Base-by-base conservation (phyloP, 1,140 invertebrate species). In the Papilio xuthus region DNA sequence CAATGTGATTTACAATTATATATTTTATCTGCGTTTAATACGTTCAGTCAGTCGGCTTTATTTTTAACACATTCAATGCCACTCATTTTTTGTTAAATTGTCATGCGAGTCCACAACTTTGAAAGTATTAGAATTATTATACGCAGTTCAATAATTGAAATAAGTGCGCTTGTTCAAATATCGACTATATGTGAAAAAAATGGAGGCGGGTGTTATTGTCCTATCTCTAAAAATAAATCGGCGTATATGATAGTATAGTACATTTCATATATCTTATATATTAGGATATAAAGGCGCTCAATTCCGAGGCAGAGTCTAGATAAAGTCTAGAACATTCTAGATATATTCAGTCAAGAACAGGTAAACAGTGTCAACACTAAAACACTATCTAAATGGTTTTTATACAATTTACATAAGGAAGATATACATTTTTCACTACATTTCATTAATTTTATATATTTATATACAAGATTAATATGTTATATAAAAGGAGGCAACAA, bases 271-370 rank as follows among this genome's bases (percentile, higher is more conserved):
- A 47, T 10, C 47, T 56, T 28, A 18, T 67, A 67, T 67, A 67
- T 67, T 67, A 67, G 60, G 23, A 67, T 67, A 63, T 1, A 13
- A 67, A 67, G 12, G 60, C 60, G 12, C 60, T 67, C 60, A 67
- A 67, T 67, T 67, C 60, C 60, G 60, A 67, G 26, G 60, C 60
- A 67, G n/a, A 56, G 60, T 67, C 26, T 67, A 67, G 56, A 60
- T 60, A 60, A n/a, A 60, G 60, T 63, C 60, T 63, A 63, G 60
- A 53, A 53, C 13, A 50, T n/a, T 50, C 47, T 50, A 63, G 20
- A 37, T 37, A 37, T 28, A 67, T 67, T 67, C 60, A 67, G 60
- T 67, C 60, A 60, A 28, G 60, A 67, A 67, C 60, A 67, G 26
- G 26, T 67, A 60, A 60, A 56, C 26, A 67, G 12, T 28, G 10